phyloP scores from a whole-genome alignment of 2,888 invertebrate genomes.

The Drosophila fungiperda region DNA sequence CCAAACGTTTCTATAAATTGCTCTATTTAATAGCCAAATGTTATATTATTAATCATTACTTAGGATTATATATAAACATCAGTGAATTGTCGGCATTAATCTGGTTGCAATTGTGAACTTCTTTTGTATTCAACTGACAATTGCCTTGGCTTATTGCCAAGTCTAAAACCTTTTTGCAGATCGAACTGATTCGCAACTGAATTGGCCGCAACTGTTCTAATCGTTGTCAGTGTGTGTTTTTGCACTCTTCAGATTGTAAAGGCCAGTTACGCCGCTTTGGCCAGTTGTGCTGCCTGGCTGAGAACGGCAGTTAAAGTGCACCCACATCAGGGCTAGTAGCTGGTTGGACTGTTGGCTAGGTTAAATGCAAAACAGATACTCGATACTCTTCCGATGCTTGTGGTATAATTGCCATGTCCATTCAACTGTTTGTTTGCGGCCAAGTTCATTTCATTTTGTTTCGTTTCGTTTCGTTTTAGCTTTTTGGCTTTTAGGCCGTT shows the following conservation, averaged over 20 bases:
- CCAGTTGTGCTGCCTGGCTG: constrained; percentile 5
- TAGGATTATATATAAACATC: not conserved
- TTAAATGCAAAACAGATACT: constrained; percentile 36
- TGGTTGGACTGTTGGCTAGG: constrained; percentile 1
- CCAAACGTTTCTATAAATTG: not conserved
- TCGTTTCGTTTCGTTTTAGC: constrained; percentile 24
- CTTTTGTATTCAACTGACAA: constrained; percentile 10
- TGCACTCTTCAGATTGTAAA: constrained; percentile 27
- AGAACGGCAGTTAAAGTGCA: constrained; percentile 35
- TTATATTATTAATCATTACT: not conserved
- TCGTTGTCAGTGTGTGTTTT: constrained; percentile 26
- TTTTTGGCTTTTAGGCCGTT: constrained; percentile 58
- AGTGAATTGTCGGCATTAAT: not conserved
- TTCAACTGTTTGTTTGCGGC: constrained; percentile 72
- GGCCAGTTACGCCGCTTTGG: constrained; percentile 45
- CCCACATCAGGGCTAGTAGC: constrained; percentile 32
- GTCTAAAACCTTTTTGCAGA: constrained; percentile 9
- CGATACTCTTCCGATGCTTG: constrained; percentile 20
- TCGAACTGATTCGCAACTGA: constrained; percentile 17
- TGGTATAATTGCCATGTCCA: constrained; percentile 72
- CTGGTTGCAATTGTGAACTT: constrained; percentile 4
- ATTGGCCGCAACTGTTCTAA: constrained; percentile 11
- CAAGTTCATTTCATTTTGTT: constrained; percentile 61
- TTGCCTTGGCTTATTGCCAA: not conserved
- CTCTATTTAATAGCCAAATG: not conserved